A percentile compares a stretch with the other conserved stretches of the same genome.
phyloP scores from a whole-genome alignment of 2,888 invertebrate genomes.

The Prenolepis imparis region DNA sequence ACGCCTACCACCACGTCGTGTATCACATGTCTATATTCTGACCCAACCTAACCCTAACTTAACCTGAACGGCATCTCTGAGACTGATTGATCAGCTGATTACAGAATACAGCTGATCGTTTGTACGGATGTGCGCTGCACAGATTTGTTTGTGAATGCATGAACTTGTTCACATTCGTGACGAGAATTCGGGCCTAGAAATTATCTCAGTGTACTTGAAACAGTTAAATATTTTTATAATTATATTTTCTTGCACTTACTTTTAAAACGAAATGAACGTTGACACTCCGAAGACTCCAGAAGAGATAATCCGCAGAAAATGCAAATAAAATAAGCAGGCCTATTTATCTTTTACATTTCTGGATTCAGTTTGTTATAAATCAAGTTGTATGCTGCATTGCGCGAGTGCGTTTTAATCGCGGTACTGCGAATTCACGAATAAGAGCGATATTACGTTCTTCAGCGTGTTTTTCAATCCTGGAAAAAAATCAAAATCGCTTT shows the following conservation, averaged over 20 bases:
- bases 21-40: conserved; percentile 1
- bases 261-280: not conserved
- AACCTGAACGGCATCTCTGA: not conserved
- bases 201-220: not conserved
- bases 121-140: not conserved
- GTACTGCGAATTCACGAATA: not conserved
- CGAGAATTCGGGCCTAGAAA: not conserved
- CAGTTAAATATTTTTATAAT: not conserved
- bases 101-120: conserved; percentile 24
- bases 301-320: not conserved
- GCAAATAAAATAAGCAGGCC: not conserved
- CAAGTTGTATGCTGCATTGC: not conserved
- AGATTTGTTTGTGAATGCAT: not conserved
- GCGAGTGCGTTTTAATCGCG: not conserved
- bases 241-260: not conserved
- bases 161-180: not conserved
- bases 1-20: not conserved
- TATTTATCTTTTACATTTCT: not conserved
- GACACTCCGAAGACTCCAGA: not conserved
- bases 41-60: not conserved
- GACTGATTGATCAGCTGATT: conserved; percentile 30
- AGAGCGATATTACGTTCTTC: not conserved
- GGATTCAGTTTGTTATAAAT: not conserved
- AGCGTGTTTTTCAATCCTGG: not conserved
- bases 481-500: not conserved